Conservation (phyloP, 2,888 invertebrate genomes). For the Nasonia oneida region DNA sequence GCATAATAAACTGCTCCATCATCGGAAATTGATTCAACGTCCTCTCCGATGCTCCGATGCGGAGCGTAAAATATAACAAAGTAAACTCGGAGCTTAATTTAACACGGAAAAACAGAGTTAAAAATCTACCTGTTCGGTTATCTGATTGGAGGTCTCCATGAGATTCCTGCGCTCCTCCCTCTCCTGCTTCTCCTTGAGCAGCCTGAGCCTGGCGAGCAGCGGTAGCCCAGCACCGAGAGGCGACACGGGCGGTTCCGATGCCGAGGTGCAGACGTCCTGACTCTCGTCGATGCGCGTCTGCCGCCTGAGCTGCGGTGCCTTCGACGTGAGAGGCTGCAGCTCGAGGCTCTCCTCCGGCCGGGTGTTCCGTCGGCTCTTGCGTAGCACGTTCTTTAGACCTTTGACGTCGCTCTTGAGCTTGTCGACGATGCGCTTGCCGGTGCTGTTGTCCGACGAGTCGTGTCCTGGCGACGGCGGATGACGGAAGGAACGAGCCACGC, state of each 20-base stretch:
- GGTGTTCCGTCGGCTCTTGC: slow-evolving; percentile 80
- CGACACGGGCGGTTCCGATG: slow-evolving; percentile 84
- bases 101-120: slow-evolving; percentile 46
- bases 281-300: slow-evolving; percentile 79
- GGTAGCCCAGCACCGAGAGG: slow-evolving; percentile 93
- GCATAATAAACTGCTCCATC: background rate
- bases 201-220: slow-evolving; percentile 87
- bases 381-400: slow-evolving; percentile 83
- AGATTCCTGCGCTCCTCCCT: slow-evolving; percentile 76
- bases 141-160: slow-evolving; percentile 68
- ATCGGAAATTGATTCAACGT: background rate
- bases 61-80: background rate
- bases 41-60: too few relatives aligned
- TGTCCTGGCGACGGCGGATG: slow-evolving; percentile 87
- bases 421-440: slow-evolving; percentile 88
- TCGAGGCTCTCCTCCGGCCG: slow-evolving; percentile 84
- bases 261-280: slow-evolving; percentile 73
- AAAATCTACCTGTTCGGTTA: slow-evolving; percentile 63
- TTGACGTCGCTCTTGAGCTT: slow-evolving; percentile 92
- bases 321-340: slow-evolving; percentile 82
- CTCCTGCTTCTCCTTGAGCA: slow-evolving; percentile 92
- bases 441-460: slow-evolving; percentile 83
- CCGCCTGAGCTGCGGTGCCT: slow-evolving; percentile 74
- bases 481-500: slow-evolving; percentile 78
- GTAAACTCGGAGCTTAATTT: background rate